Percentiles rank a stretch among this genome's conserved stretches.
Evolutionary conservation across 2,113 vertebrate genomes (phyloP).

Genomic region (Ictalurus furcatus): DNA sequence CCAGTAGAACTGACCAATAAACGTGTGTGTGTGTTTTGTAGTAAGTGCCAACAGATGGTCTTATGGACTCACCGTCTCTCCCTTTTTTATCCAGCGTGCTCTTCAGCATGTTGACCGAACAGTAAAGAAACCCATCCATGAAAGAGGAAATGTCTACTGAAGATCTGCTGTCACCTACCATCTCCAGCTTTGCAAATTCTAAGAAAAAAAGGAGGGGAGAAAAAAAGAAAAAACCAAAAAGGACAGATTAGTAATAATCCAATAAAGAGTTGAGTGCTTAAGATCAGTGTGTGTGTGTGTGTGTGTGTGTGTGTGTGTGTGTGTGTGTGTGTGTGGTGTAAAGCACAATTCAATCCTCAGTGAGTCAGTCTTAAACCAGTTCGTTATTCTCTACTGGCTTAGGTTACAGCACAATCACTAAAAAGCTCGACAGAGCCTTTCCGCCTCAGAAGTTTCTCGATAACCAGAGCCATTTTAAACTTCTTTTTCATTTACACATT

Average conservation of each 20-base stretch:
- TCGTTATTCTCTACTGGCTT: constrained; percentile 29
- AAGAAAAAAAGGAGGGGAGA: constrained; percentile 41
- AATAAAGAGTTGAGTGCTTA: constrained; percentile 34
- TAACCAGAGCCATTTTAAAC: constrained; percentile 21
- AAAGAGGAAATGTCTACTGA: constrained; percentile 74
- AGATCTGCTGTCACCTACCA: constrained; percentile 70
- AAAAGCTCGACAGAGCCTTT: constrained; percentile 23
- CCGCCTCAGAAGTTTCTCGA: constrained; percentile 29
- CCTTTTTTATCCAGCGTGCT: constrained; percentile 78
- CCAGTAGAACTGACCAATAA: neutral
- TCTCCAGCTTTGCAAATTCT: constrained; percentile 86
- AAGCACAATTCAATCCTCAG: constrained; percentile 46
- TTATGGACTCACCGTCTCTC: constrained; percentile 81
- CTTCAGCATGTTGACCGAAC: constrained; percentile 75
- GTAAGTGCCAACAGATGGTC: neutral
- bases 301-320: constrained; percentile 33
- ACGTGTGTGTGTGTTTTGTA: neutral
- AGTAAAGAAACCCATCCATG: constrained; percentile 91
- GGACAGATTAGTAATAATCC: constrained; percentile 53
- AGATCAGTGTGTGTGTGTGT: neutral
- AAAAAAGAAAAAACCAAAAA: constrained; percentile 10
- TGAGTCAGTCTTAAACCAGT: constrained; percentile 25
- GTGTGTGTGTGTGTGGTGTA: neutral
- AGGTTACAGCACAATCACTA: constrained; percentile 32
- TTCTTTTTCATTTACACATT: neutral